These are phyloP conservation scores for Camelus dromedarius DNA, from an alignment of 2,113 vertebrate species.

Conservation along the genomic window DNA sequence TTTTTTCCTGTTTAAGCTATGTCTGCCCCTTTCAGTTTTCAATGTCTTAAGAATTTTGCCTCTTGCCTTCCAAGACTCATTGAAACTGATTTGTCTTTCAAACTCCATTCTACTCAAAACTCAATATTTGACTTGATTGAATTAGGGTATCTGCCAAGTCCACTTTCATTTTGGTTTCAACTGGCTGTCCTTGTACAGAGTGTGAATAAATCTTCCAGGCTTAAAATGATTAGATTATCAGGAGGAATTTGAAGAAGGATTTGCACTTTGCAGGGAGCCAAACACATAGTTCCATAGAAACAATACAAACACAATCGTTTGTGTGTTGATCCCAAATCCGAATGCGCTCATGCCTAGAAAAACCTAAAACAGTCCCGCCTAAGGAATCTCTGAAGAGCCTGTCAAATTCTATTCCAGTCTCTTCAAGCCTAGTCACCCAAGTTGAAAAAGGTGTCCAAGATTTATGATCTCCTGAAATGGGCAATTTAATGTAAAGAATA, in stretches of 20 bases:
- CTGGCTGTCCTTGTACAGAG: not conserved
- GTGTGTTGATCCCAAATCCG: not conserved
- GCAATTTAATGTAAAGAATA: not conserved
- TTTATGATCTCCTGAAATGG: not conserved
- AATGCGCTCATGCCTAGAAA: not conserved
- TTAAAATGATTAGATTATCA: conserved; percentile 62
- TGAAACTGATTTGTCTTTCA: conserved; percentile 56
- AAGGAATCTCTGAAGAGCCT: not conserved
- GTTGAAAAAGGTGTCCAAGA: not conserved
- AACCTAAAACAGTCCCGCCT: not conserved
- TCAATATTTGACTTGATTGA: conserved; percentile 67
- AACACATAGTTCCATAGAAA: not conserved
- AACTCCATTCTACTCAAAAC: conserved; percentile 48
- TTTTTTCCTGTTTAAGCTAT: not conserved
- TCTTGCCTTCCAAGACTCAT: not conserved
- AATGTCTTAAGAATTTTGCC: not conserved
- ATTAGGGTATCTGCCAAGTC: conserved; percentile 59
- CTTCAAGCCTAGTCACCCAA: not conserved
- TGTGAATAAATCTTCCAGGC: conserved; percentile 34
- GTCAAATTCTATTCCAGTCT: not conserved
- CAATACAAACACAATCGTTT: not conserved
- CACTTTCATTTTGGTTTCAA: conserved; percentile 6
- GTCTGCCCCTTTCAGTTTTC: conserved; percentile 10
- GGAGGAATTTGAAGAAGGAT: conserved; percentile 12
- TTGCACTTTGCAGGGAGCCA: conserved; percentile 6